Base-by-base conservation (phyloP, 2,797 vertebrate species). In the Adrianichthys oophorus region DNA sequence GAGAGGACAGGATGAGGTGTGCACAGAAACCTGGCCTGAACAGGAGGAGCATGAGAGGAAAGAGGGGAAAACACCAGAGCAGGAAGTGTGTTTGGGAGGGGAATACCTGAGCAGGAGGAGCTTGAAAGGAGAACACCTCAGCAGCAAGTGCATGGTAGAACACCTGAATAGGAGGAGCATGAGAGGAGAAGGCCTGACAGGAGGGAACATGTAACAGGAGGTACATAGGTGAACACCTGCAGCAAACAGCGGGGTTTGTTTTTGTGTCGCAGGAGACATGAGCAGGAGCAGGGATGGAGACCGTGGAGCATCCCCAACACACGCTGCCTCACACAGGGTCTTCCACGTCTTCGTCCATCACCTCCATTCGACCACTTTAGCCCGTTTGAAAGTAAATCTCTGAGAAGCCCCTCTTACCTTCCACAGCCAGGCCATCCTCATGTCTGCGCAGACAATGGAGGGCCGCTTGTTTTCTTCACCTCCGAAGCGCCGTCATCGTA, bases 401-500 rank as follows among this genome's bases (percentile, higher is more conserved):
- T 47, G 17, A 50, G 40, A 59, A 86, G 48, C 66, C 84, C 47
- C 53, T 76, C 92, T 94, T 93, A 98, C 96, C 96, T 98, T 98
- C 88, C 94, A 93, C 87, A 95, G 91, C 95, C 95, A 96, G 94
- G 95, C 95, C 95, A 97, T 98, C 89, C 90, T 94, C 91, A 76
- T 79, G 74, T 88, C 86, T 87, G 78, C 82, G 76, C 79, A 80
- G 65, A 86, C 83, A 79, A 84, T 83, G 80, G 79, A 68, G 78
- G 80, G 72, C 58, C 78, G 77, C 78, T 80, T 41, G 72, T 74
- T 64, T 37, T 72, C 67, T 80, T 71, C 71, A 68, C 64, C 85
- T 69, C 16, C 10, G 65, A 76, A 80, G 53, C 75, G 73, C 59
- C 80, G 70, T 59, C 70, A 29, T 47, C 56, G 49, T 56, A 5